Base-by-base conservation (phyloP, 2,113 vertebrate genomes). In the Laticauda laticaudata region DNA sequence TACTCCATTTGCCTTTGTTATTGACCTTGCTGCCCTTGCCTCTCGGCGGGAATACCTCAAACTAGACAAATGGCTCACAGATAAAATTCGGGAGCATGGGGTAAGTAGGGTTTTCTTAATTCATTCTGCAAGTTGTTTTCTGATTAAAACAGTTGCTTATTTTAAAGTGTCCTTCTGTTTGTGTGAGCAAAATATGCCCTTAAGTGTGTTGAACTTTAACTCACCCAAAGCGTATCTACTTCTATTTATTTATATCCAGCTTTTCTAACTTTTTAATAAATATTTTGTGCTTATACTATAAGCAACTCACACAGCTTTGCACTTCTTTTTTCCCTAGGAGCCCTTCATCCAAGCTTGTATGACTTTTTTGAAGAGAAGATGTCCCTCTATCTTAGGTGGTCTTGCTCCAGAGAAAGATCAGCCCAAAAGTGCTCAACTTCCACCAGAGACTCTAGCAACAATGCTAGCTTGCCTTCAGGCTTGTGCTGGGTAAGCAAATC, bases 1-100 rank as follows among this genome's bases (percentile, higher is more conserved):
- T 98, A 99, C 99, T 98, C 99, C 99, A 81, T 99, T 99, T 99
- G 99, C 99, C 98, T 99, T 99, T 98, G 99, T 99, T 97, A 99
- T 99, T 98, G 99, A 99, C 97, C 99, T 99, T 97, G 99, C 99
- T 99, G 99, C 99, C 98, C 99, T 99, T 97, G 99, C 99, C 95
- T 99, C 99, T 97, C 99, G 99, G 97, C 99, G 99, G 97, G 99
- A 99, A 99, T 99, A 99, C 99, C 99, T 99, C 99, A 99, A 99
- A 99, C 98, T 99, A 98, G 99, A 99, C 97, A 99, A 99, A 98
- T 99, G 99, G 99, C 98, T 99, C 96, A 99, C 99, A 97, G 99
- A 99, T 98, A 99, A 99, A 98, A 99, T 99, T 96, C 98, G 99
- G 97, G 99, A 99, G 96, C 99, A 99, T 94, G 99, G 99, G 98